Conservation (phyloP, 1,140 invertebrate genomes). For the Brachionus koreanus region DNA sequence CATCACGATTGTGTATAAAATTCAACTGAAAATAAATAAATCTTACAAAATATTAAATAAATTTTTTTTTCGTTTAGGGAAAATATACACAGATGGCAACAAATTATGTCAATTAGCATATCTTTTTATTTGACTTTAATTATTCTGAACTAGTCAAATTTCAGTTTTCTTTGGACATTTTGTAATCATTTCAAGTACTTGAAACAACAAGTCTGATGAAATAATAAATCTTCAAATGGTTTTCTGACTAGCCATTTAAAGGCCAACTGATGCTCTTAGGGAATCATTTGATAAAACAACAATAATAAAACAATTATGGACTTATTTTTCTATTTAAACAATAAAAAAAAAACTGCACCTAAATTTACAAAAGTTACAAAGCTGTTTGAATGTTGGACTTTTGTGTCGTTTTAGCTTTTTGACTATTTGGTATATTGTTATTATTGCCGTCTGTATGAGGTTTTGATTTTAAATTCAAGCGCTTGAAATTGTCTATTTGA, state of each 20-base stretch:
- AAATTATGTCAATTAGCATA: not conserved
- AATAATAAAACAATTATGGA: not conserved
- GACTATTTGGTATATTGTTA: constrained; percentile 19
- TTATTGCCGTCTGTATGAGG: constrained; percentile 21
- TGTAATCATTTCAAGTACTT: not conserved
- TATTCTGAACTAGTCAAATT: not conserved
- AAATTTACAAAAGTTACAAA: constrained; percentile 7
- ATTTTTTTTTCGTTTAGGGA: not conserved
- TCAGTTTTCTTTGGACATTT: not conserved
- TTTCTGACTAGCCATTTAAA: not conserved
- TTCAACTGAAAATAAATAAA: not conserved
- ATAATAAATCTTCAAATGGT: not conserved
- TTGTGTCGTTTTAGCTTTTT: not conserved
- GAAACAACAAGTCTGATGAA: not conserved
- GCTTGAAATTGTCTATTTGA: constrained; percentile 37
- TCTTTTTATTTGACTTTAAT: not conserved
- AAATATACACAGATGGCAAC: not conserved
- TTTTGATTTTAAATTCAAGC: constrained; percentile 13
- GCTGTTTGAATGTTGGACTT: constrained; percentile 17
- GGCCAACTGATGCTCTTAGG: not conserved
- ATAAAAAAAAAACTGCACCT: not conserved
- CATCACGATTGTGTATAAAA: not conserved
- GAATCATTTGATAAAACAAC: not conserved
- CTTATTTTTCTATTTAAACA: not conserved
- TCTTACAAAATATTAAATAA: not conserved